A percentile compares a stretch with the other conserved stretches of the same genome.
These are phyloP conservation scores for Micromesistius poutassou DNA, from an alignment of 2,797 vertebrate species.

Conservation along the genomic window DNA sequence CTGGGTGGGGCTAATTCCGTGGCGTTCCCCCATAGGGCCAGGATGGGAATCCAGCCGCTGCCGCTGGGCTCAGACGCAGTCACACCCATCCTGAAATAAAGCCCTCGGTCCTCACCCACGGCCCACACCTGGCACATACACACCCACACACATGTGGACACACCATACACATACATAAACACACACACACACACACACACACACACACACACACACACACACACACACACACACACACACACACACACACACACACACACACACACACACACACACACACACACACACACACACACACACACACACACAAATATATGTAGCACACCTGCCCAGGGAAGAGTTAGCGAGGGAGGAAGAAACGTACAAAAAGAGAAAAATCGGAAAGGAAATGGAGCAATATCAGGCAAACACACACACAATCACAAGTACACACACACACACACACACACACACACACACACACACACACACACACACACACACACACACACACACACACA, in stretches of 20 bases:
- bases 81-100: constrained; percentile 92
- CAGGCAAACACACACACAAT: too few species aligned
- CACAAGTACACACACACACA: not conserved
- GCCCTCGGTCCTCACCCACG: constrained; percentile 81
- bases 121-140: constrained; percentile 83
- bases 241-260: not conserved
- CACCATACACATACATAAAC: not conserved
- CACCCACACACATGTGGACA: not conserved
- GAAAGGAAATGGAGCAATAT: too few species aligned
- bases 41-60: constrained; percentile 86
- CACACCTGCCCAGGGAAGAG: too few species aligned
- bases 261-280: not conserved
- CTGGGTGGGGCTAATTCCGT: constrained; percentile 75
- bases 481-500: too few species aligned
- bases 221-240: not conserved
- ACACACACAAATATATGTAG: too few species aligned
- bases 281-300: not conserved
- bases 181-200: too few species aligned
- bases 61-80: constrained; percentile 88
- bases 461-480: not conserved
- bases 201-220: not conserved
- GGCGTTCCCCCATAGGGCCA: constrained; percentile 74
- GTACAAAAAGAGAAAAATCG: too few species aligned
- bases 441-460: not conserved
- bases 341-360: too few species aligned